Base-by-base conservation (phyloP, 2,888 invertebrate genomes). In the Capitulum mitella region DNA sequence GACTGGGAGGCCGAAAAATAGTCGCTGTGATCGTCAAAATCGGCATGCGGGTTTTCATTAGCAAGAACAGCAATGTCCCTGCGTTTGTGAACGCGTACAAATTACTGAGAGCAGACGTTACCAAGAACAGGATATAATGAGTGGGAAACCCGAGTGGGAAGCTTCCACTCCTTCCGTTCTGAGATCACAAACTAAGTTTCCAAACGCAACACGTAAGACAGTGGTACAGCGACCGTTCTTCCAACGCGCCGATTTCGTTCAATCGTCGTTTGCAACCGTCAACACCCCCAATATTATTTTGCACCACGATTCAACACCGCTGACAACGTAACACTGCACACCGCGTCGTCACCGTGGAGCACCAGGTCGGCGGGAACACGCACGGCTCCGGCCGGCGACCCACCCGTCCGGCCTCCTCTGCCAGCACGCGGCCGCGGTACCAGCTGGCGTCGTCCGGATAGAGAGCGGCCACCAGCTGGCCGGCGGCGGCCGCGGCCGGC, bases 371-470 rank as follows among this genome's bases (percentile, higher is more conserved):
- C n/a, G n/a, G n/a, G n/a, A n/a, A n/a, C n/a, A 19, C 22, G 19
- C 51, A 3, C 34, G 19, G 3, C 26, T 64, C 6, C 37, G 19
- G 32, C 32, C 29, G 16, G 32, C 29, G 29, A 34, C 54, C 2
- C 26, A 54, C 54, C 54, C 26, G 22, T 26, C 54, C 54, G 14
- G 19, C 54, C 6, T 6, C 19, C 32, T 14, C 12, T 1, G 19
- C 29, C 34, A 64, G 32, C 64, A 64, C 46, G 5, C 46, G 43
- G 29, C 76, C 76, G 29, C 76, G 46, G 76, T 46, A 46, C 76
- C 76, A 76, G n/a, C 3, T 46, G 14, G 14, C 32, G 19, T 76
- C 76, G 76, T 46, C 76, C 46, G 46, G 46, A 22, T 46, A 32
- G 5, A 32, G 29, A 0, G 46, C 76, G 3, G 76, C 76, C 76